Base-by-base conservation (phyloP, 1,140 invertebrate species). In the Protaetia brevitarsis region DNA sequence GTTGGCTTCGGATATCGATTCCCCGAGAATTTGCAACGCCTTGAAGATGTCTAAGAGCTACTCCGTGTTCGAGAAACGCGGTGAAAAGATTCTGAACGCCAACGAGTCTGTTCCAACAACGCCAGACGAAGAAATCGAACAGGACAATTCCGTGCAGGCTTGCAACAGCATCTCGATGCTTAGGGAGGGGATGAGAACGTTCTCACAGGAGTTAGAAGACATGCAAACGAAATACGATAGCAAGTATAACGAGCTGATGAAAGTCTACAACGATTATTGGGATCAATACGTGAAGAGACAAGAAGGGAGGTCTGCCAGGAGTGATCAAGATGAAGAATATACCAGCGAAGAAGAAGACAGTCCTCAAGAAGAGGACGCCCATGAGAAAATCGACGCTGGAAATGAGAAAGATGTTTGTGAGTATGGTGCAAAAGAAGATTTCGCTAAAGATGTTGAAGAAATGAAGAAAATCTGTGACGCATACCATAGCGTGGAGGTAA, bases 101-200 rank as follows among this genome's bases (percentile, higher is more conserved):
- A 19, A 13, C 4, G 13, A 21, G 2, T 45, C 8, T 19, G 11
- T 23, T 10, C 7, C 41, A 34, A 6, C 4, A 11, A 34, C 8
- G 8, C 1, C 8, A 5, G 19, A 23, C 3, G 41, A 23, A 51
- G 19, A 51, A 5, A 3, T 2, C 1, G 67, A 64, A 61, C 2
- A 62, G 11, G 67, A 72, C 7, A 72, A 74, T 58, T 62, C 65
- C 10, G 27, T 71, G 5, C 60, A 66, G 3, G 66, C 69, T 3
- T 65, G 61, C 11, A 72, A 72, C 29, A 67, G 58, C 8, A 73
- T 76, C 30, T 68, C 71, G 0, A 70, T 72, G 56, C 63, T 76
- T 5, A 61, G 73, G 16, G 66, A 69, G 34, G 67, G 69, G 7
- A 74, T 75, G 68, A 10, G 58, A 10, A 68, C 67, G 7, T 74